phyloP scores from a whole-genome alignment of 2,888 invertebrate species.

The Pristionchus exspectatus region DNA sequence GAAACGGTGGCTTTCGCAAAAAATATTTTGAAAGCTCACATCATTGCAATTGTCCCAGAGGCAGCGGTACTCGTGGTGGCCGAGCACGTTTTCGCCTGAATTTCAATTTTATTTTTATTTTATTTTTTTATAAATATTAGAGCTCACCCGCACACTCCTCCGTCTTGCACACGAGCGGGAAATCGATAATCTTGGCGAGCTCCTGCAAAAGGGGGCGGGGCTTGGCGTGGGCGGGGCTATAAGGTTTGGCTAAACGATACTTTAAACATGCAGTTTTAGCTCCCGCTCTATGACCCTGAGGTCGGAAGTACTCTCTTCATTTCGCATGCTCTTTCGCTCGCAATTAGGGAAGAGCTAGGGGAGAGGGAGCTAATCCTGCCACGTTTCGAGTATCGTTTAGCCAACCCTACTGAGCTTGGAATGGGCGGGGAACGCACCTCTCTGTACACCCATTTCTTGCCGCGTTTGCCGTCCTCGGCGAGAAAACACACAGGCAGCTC shows the following conservation, averaged over 20 bases:
- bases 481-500: not conserved
- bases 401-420: not conserved
- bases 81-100: not conserved
- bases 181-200: not conserved
- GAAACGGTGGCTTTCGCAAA: no score
- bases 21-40: not conserved
- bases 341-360: not conserved
- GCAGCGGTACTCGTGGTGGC: not conserved
- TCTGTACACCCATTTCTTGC: not conserved
- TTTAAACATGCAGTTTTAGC: not conserved
- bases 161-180: not conserved
- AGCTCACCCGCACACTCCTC: not conserved
- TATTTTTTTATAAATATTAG: no score
- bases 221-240: no score
- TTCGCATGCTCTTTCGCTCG: not conserved
- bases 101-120: not conserved
- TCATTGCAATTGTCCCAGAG: conserved; percentile 1
- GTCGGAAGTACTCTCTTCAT: not conserved
- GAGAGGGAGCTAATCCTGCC: not conserved
- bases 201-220: not conserved
- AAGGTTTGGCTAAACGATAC: no score
- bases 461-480: not conserved
- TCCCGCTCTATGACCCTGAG: not conserved
- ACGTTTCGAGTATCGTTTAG: not conserved
- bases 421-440: not conserved